Conservation (phyloP, 2,888 invertebrate species). For the Acleris emargana region DNA sequence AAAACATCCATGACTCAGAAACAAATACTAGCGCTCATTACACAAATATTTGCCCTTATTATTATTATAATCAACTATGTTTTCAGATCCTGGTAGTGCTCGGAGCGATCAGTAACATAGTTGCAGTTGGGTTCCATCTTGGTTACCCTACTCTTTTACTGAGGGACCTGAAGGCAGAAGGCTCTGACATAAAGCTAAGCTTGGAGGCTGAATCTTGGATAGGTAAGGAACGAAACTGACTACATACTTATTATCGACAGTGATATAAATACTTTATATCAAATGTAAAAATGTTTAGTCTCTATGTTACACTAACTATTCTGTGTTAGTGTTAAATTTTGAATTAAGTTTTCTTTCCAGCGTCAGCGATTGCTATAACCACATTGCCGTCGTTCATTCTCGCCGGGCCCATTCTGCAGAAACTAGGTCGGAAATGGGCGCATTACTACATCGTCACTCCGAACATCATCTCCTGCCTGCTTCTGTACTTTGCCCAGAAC, state of each 20-base stretch:
- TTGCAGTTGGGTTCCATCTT: conserved; percentile 17
- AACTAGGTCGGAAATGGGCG: conserved; percentile 30
- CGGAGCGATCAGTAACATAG: conserved; percentile 18
- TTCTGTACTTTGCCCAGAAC: conserved; percentile 51
- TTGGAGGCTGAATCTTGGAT: conserved; percentile 29
- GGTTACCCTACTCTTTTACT: conserved; percentile 24
- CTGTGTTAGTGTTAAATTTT: not conserved
- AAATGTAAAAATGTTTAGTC: too few species aligned
- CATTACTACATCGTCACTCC: conserved; percentile 47
- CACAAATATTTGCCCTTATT: too few species aligned
- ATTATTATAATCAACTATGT: too few species aligned
- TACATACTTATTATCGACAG: too few species aligned
- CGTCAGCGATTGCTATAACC: conserved; percentile 36
- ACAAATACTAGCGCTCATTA: too few species aligned
- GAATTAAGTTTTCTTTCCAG: conserved; percentile 22
- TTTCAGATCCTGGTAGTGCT: conserved; percentile 1
- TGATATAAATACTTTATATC: too few species aligned
- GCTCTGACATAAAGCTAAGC: conserved; percentile 16
- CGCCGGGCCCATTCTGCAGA: conserved; percentile 33
- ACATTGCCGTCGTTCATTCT: conserved; percentile 26
- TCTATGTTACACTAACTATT: too few species aligned
- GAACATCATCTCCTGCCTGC: conserved; percentile 54
- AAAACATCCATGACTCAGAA: too few species aligned
- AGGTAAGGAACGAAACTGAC: conserved; percentile 1
- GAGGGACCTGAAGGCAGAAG: conserved; percentile 16